Percentiles rank a stretch among this genome's conserved stretches.
phyloP scores from a whole-genome alignment of 1,140 invertebrate genomes.

The Drosophila mojavensis region DNA sequence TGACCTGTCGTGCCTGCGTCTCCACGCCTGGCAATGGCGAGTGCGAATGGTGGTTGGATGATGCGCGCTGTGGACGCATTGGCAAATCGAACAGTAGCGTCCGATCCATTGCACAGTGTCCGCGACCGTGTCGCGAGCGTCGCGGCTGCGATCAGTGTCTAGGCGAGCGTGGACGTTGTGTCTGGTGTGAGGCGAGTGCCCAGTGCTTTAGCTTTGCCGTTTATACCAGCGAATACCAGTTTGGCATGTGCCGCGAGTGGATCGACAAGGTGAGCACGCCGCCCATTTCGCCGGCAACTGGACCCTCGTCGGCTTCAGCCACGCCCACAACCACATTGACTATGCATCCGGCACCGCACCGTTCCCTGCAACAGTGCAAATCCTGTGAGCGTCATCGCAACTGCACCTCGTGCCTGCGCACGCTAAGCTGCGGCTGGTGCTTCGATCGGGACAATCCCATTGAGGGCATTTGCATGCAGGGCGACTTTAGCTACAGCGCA shows the following conservation, averaged over 20 bases:
- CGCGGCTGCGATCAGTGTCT: constrained; percentile 92
- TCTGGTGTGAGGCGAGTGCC: constrained; percentile 96
- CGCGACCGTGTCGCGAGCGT: constrained; percentile 90
- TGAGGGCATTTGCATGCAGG: constrained; percentile 91
- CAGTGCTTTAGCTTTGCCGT: constrained; percentile 97
- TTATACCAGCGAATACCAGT: constrained; percentile 97
- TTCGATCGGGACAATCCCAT: constrained; percentile 94
- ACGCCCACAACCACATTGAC: constrained; percentile 33
- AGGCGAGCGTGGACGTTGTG: constrained; percentile 93
- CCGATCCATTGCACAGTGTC: constrained; percentile 87
- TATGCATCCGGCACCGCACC: constrained; percentile 15
- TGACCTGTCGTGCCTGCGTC: constrained; percentile 92
- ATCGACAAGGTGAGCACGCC: constrained; percentile 89
- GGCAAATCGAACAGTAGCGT: constrained; percentile 90
- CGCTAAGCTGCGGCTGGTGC: constrained; percentile 97
- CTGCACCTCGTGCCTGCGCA: constrained; percentile 92
- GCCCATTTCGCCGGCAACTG: constrained; percentile 64
- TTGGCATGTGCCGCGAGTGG: constrained; percentile 96
- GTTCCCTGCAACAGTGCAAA: constrained; percentile 88
- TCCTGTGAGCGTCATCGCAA: constrained; percentile 91
- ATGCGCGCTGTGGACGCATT: constrained; percentile 92
- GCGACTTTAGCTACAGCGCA: constrained; percentile 91
- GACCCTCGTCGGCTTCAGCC: constrained; percentile 43
- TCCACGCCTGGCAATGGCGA: constrained; percentile 85
- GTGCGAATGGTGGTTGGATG: constrained; percentile 96